Evolutionary conservation across 1,140 invertebrate species (phyloP).

Genomic region (Lysiphlebus fabarum): DNA sequence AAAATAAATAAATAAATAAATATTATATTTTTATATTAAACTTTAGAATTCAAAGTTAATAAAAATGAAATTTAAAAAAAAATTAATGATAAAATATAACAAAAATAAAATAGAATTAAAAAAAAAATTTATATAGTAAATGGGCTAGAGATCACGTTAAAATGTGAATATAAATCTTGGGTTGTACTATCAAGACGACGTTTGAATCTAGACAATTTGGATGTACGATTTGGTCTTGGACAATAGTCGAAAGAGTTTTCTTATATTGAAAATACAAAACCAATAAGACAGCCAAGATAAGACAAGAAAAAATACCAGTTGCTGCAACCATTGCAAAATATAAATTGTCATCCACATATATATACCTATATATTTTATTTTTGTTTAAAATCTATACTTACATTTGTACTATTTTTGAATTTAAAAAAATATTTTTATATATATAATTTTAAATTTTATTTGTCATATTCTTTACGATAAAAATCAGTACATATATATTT

Average conservation of each 20-base stretch:
- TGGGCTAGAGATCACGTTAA: slow-evolving; percentile 15
- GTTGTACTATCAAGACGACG: slow-evolving; percentile 14
- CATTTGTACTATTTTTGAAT: too few species aligned
- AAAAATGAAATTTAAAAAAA: too few species aligned
- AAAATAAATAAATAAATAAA: too few species aligned
- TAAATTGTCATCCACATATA: slow-evolving; percentile 14
- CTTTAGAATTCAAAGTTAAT: too few species aligned
- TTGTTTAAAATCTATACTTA: too few species aligned
- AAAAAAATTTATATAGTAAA: not conserved
- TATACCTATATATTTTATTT: too few species aligned
- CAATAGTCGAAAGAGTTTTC: slow-evolving; percentile 12
- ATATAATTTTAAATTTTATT: not conserved
- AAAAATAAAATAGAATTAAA: slow-evolving; percentile 5
- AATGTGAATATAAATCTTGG: slow-evolving; percentile 21
- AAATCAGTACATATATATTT: slow-evolving; percentile 2
- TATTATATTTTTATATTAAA: too few species aligned
- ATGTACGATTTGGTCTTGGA: slow-evolving; percentile 10
- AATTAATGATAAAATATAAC: not conserved
- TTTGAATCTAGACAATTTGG: slow-evolving; percentile 22
- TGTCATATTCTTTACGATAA: not conserved
- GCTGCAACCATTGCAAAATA: slow-evolving; percentile 1
- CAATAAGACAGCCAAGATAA: slow-evolving; percentile 21
- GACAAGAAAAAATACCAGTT: not conserved
- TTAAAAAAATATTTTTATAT: too few species aligned
- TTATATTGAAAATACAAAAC: slow-evolving; percentile 18